phyloP scores from a whole-genome alignment of 2,113 vertebrate genomes.

The Halichoerus grypus region DNA sequence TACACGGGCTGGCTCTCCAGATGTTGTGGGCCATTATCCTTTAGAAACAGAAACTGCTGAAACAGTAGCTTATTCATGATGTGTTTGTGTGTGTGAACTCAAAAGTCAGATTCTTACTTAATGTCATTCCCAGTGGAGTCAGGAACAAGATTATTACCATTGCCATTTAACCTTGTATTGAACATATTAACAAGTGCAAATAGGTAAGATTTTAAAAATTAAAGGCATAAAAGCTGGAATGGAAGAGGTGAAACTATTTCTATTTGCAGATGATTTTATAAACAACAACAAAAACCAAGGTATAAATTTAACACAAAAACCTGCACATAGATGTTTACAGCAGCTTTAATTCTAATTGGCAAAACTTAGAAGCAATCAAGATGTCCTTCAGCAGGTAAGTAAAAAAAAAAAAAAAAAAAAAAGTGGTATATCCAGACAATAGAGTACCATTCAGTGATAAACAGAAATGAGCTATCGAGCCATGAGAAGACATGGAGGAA shows the following conservation, averaged over 20 bases:
- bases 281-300: slow-evolving; percentile 10
- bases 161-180: neutral
- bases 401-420: neutral
- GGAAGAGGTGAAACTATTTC: neutral
- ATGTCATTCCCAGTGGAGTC: neutral
- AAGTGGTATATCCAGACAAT: neutral
- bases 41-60: neutral
- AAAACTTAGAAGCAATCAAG: slow-evolving; percentile 22
- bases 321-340: neutral
- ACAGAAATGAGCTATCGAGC: neutral
- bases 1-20: neutral
- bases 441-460: neutral
- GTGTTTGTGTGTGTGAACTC: neutral
- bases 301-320: neutral
- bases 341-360: neutral
- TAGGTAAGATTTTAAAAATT: neutral
- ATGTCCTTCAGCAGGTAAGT: neutral
- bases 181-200: neutral
- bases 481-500: neutral
- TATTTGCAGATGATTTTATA: neutral
- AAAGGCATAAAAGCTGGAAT: neutral
- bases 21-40: neutral
- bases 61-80: neutral
- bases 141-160: neutral
- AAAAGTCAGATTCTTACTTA: neutral